A percentile compares a stretch with the other conserved stretches of the same genome.
Conservation (phyloP, 35 echinoderm and acorn worm species). For the Ophiothrix spiculata region DNA sequence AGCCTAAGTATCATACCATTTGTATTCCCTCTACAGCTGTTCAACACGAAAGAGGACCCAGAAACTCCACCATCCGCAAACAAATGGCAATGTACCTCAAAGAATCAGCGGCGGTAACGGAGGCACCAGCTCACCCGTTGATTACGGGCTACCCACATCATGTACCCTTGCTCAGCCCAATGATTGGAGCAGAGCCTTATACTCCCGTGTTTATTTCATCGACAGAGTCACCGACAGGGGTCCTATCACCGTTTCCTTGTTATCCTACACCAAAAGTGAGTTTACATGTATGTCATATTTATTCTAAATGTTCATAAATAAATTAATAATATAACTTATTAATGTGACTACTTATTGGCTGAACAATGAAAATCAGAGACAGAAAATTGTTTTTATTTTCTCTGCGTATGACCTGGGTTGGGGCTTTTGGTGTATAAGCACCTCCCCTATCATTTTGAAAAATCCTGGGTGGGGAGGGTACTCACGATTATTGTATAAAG, state of each 20-base stretch:
- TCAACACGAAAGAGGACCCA: slow-evolving; percentile 94
- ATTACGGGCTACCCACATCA: slow-evolving; percentile 51
- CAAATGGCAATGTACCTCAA: slow-evolving; percentile 98
- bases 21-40: slow-evolving; percentile 72
- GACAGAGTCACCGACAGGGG: background rate
- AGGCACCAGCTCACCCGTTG: slow-evolving; percentile 41
- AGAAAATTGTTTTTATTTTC: background rate
- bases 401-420: background rate
- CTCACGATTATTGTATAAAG: too few species aligned
- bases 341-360: background rate
- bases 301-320: background rate
- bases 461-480: too few species aligned
- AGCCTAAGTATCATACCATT: too few species aligned
- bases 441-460: background rate
- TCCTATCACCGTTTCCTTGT: slow-evolving; percentile 11
- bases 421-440: background rate
- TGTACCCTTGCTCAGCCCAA: slow-evolving; percentile 29
- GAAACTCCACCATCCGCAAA: slow-evolving; percentile 96
- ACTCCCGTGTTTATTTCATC: background rate
- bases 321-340: background rate
- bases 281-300: background rate
- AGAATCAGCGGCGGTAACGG: slow-evolving; percentile 56
- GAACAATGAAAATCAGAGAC: background rate
- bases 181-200: slow-evolving; percentile 7
- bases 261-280: slow-evolving; percentile 37